A percentile compares a stretch with the other conserved stretches of the same genome.
These are phyloP conservation scores for Pteropus rufus DNA, from an alignment of 2,797 vertebrate species.

Conservation along the genomic window DNA sequence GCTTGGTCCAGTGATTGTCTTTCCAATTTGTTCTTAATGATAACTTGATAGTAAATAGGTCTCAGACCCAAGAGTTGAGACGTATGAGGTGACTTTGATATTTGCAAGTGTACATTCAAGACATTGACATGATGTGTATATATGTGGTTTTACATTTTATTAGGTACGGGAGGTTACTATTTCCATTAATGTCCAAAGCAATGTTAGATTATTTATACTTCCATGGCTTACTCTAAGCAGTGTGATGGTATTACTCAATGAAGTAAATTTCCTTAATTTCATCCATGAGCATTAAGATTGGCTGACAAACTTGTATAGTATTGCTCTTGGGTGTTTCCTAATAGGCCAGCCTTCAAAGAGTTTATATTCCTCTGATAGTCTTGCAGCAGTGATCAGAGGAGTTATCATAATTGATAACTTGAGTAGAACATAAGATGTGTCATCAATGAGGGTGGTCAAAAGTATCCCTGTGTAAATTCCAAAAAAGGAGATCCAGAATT, in stretches of 20 bases:
- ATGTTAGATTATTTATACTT: constrained; percentile 8
- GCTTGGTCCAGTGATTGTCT: background rate
- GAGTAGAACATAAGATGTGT: constrained; percentile 30
- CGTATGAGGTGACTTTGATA: background rate
- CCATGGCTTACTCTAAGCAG: background rate
- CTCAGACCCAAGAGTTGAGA: background rate
- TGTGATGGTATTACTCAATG: background rate
- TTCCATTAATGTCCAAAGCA: constrained; percentile 20
- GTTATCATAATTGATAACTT: background rate
- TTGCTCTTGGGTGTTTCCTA: background rate
- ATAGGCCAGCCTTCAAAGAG: background rate
- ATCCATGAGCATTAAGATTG: background rate
- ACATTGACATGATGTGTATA: background rate
- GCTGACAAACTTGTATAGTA: background rate
- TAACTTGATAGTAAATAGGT: background rate
- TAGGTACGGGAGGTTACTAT: background rate
- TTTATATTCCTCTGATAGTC: background rate
- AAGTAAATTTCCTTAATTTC: constrained; percentile 13
- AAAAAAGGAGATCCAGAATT: constrained; percentile 32
- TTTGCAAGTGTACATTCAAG: background rate
- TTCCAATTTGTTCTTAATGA: constrained; percentile 25
- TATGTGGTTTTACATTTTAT: constrained; percentile 12
- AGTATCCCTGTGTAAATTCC: background rate
- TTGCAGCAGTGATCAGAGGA: background rate
- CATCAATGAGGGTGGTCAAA: background rate